Conservation (phyloP, 1,140 invertebrate species). For the Eumaeus atala region DNA sequence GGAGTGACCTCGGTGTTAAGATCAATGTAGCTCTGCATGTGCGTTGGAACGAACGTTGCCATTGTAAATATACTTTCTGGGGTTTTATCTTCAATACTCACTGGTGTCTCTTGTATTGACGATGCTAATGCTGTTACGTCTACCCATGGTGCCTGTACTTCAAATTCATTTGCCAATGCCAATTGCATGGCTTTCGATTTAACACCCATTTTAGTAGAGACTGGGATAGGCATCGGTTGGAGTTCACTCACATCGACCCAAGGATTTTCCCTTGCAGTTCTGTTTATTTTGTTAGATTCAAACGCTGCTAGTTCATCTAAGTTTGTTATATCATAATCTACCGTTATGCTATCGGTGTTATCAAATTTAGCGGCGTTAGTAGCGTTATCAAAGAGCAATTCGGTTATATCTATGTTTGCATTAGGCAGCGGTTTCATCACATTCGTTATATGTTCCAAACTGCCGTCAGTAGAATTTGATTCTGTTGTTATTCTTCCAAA, state of each 20-base stretch:
- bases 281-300: conserved; percentile 33
- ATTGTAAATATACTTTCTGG: conserved; percentile 71
- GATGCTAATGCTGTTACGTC: conserved; percentile 79
- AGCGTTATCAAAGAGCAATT: conserved; percentile 54
- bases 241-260: conserved; percentile 47
- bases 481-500: conserved; percentile 66
- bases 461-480: conserved; percentile 52
- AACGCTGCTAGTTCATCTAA: conserved; percentile 44
- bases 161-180: conserved; percentile 82
- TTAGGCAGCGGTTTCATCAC: conserved; percentile 37
- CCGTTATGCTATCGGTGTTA: conserved; percentile 30
- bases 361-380: conserved; percentile 42
- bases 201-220: conserved; percentile 37
- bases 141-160: conserved; percentile 81
- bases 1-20: conserved; percentile 54
- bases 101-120: conserved; percentile 69
- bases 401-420: conserved; percentile 56
- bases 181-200: conserved; percentile 78
- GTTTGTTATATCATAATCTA: conserved; percentile 51
- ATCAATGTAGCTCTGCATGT: conserved; percentile 81
- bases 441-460: conserved; percentile 50
- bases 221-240: conserved; percentile 26
- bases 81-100: conserved; percentile 73
- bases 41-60: conserved; percentile 79
- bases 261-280: conserved; percentile 20